phyloP scores from a whole-genome alignment of 2,113 vertebrate species.

The Nerophis lumbriciformis region DNA sequence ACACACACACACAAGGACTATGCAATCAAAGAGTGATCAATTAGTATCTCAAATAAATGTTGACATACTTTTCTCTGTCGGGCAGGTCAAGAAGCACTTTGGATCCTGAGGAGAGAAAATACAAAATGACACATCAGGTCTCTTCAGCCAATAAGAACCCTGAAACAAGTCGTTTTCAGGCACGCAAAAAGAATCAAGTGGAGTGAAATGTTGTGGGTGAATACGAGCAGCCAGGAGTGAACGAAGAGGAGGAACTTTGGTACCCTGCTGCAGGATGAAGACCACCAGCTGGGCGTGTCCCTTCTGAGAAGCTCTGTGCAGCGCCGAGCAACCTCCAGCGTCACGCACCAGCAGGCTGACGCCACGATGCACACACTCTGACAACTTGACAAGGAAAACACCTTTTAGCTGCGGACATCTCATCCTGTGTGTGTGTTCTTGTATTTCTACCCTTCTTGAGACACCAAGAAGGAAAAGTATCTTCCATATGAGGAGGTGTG shows the following conservation, averaged over 20 bases:
- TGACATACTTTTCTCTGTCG: constrained; percentile 86
- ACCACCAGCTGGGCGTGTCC: constrained; percentile 82
- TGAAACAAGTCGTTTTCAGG: background rate
- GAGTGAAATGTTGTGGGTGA: background rate
- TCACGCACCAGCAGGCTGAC: constrained; percentile 86
- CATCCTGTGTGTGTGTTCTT: background rate
- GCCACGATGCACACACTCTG: constrained; percentile 80
- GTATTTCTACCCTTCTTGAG: no score
- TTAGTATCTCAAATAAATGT: background rate
- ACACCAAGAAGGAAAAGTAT: no score
- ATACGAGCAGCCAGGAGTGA: no score
- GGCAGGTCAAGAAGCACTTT: constrained; percentile 85
- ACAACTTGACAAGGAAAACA: constrained; percentile 67
- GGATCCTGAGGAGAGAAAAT: constrained; percentile 72
- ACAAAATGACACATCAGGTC: background rate
- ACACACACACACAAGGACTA: background rate
- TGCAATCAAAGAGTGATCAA: background rate
- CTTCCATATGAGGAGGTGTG: no score
- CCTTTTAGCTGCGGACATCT: background rate
- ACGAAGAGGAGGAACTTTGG: no score
- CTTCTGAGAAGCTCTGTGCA: constrained; percentile 83
- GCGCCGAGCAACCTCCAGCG: constrained; percentile 80
- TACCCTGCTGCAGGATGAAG: constrained; percentile 87
- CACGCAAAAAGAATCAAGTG: background rate
- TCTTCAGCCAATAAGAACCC: background rate